phyloP scores from a whole-genome alignment of 2,113 vertebrate species.

The Thinocorus orbignyianus region DNA sequence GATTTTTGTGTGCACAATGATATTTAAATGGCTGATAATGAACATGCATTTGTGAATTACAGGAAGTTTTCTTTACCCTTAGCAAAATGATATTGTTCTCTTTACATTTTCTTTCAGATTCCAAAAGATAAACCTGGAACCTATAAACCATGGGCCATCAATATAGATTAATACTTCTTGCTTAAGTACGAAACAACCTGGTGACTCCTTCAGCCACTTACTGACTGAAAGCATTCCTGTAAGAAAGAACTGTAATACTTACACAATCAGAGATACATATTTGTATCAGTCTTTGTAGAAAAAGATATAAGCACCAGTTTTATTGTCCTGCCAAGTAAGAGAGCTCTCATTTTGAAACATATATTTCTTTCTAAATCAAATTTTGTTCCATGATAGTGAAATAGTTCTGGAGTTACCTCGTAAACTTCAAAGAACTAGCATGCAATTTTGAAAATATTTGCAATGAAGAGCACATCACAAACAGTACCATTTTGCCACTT shows the following conservation, averaged over 20 bases:
- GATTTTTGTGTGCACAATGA: neutral
- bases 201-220: neutral
- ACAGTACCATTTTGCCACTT: neutral
- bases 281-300: neutral
- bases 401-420: neutral
- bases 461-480: neutral
- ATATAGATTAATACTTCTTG: neutral
- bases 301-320: neutral
- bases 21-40: neutral
- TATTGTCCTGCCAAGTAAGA: neutral
- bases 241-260: neutral
- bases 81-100: neutral
- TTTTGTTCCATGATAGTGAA: neutral
- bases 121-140: conserved; percentile 62
- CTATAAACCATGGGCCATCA: conserved; percentile 54
- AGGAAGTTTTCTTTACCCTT: neutral
- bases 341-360: neutral
- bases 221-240: neutral
- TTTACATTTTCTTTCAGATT: conserved; percentile 58
- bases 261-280: rapidly evolving
- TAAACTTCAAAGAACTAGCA: neutral
- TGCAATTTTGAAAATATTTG: neutral
- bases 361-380: neutral
- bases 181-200: neutral
- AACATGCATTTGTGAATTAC: neutral